phyloP scores from a whole-genome alignment of 1,140 invertebrate genomes.

The honey bee (Apis mellifera) region Amel_HAv3.1 CM009936.2:16304501-16305000 shows the following conservation, averaged over 20 bases:
- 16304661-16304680: conserved; percentile 72
- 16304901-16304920: not conserved
- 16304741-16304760: not conserved
- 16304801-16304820: no score
- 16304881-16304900: not conserved
- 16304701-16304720: conserved; percentile 69
- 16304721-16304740: conserved; percentile 53
- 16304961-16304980: not conserved
- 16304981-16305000: not conserved
- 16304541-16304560: conserved; percentile 64
- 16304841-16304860: not conserved
- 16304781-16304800: not conserved
- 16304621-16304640: conserved; percentile 73
- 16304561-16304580: conserved; percentile 69
- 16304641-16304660: conserved; percentile 74
- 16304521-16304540: conserved; percentile 44
- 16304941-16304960: not conserved
- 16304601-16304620: conserved; percentile 72
- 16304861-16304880: not conserved
- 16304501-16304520: conserved; percentile 34
- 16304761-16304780: not conserved
- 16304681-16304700: conserved; percentile 72
- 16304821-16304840: not conserved
- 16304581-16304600: conserved; percentile 72
- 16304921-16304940: not conserved